A percentile compares a stretch with the other conserved stretches of the same genome.
phyloP scores from a whole-genome alignment of 2,888 invertebrate genomes.

The Anorthoa munda region DNA sequence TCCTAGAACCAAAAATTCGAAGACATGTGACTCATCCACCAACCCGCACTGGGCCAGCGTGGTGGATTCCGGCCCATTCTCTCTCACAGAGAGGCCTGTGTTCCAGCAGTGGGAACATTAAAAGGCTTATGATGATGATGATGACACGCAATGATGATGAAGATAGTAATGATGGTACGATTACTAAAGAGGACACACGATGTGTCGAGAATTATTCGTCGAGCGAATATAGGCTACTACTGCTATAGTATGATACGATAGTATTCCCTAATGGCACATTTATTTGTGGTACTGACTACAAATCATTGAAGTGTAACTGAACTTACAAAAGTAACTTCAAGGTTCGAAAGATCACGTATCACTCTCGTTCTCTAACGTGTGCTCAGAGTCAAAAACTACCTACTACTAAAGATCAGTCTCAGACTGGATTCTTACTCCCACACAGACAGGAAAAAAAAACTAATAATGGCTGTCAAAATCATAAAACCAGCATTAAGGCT shows the following conservation, averaged over 20 bases:
- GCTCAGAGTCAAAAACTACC: not conserved
- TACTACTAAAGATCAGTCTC: not conserved
- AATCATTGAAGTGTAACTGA: not conserved
- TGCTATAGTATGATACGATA: too few relatives aligned
- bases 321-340: not conserved
- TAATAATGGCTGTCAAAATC: conserved; percentile 8
- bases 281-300: not conserved
- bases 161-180: too few relatives aligned
- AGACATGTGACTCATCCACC: too few relatives aligned
- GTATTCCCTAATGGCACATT: not conserved
- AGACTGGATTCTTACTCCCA: conserved; percentile 5
- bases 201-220: too few relatives aligned
- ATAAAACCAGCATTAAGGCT: conserved; percentile 23
- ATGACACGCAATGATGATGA: not conserved
- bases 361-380: not conserved
- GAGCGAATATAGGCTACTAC: not conserved
- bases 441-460: not conserved
- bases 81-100: too few relatives aligned
- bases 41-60: too few relatives aligned
- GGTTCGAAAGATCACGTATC: not conserved
- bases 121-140: too few relatives aligned
- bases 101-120: too few relatives aligned
- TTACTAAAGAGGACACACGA: too few relatives aligned
- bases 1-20: too few relatives aligned
- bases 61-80: too few relatives aligned